Conservation (phyloP, 2,888 invertebrate genomes). For the Stegophylla sp. region DNA sequence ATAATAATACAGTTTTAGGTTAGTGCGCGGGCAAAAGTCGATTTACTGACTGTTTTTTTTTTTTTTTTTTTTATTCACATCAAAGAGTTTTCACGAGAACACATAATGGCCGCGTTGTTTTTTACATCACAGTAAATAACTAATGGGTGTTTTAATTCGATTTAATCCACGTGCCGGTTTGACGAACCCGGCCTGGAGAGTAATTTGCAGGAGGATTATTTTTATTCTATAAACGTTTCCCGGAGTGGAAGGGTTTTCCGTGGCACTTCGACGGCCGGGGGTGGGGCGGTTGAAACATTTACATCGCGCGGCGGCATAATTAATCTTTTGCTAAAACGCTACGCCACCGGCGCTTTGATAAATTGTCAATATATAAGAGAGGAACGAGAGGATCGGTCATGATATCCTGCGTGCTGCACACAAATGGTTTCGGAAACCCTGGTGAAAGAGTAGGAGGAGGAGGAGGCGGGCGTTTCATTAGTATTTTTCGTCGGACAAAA, state of each 20-base stretch:
- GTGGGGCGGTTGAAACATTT: constrained; percentile 7
- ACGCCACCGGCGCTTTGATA: constrained; percentile 9
- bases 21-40: background rate
- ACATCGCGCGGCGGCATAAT: constrained; percentile 34
- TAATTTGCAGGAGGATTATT: constrained; percentile 53
- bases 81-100: background rate
- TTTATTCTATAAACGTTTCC: constrained; percentile 38
- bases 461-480: background rate
- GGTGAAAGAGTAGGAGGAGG: no score
- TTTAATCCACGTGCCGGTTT: constrained; percentile 33
- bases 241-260: constrained; percentile 10
- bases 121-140: constrained; percentile 38
- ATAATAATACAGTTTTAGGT: background rate
- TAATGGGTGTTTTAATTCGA: constrained; percentile 45
- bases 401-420: constrained; percentile 7
- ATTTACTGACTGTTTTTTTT: background rate
- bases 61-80: no score
- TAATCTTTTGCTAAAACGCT: constrained; percentile 29
- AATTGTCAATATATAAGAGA: constrained; percentile 30
- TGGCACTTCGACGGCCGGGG: no score
- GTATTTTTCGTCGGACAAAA: no score
- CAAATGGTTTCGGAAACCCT: no score
- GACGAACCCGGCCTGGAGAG: constrained; percentile 19
- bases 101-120: constrained; percentile 9
- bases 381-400: no score